These are phyloP conservation scores for Kuschelorhynchus macadamiae DNA, from an alignment of 2,888 invertebrate genomes.

Conservation along the genomic window DNA sequence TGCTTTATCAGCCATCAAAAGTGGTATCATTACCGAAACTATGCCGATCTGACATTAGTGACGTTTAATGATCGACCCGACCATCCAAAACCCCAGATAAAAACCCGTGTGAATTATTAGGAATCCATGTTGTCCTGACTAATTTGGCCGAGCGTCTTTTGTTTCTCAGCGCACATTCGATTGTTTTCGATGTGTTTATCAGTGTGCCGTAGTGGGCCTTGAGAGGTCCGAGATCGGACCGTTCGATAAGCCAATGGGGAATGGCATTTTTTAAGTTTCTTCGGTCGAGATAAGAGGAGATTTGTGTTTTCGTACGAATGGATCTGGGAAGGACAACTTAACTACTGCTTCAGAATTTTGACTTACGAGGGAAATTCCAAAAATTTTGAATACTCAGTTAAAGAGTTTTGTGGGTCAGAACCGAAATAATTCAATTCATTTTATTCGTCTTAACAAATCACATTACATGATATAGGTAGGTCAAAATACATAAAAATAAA, in stretches of 20 bases:
- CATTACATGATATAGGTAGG: too few relatives aligned
- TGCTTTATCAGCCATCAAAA: slow-evolving; percentile 35
- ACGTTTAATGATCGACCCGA: slow-evolving; percentile 65
- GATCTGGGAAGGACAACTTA: slow-evolving; percentile 44
- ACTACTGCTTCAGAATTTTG: slow-evolving; percentile 38
- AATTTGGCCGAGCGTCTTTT: slow-evolving; percentile 67
- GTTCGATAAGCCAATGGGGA: slow-evolving; percentile 58
- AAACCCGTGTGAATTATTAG: slow-evolving; percentile 65
- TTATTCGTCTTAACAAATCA: too few relatives aligned
- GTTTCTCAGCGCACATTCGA: slow-evolving; percentile 64
- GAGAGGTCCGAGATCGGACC: slow-evolving; percentile 64
- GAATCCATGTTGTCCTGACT: slow-evolving; percentile 66
- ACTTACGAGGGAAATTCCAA: slow-evolving; percentile 22
- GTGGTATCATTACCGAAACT: slow-evolving; percentile 39
- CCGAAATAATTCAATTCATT: too few relatives aligned
- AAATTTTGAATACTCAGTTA: too few relatives aligned
- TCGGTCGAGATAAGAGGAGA: slow-evolving; percentile 43
- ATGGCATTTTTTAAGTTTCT: slow-evolving; percentile 62
- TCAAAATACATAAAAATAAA: too few relatives aligned
- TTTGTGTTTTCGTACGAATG: slow-evolving; percentile 43
- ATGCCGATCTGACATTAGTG: slow-evolving; percentile 64
- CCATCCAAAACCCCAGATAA: slow-evolving; percentile 46
- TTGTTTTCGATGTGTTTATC: slow-evolving; percentile 66
- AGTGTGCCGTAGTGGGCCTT: slow-evolving; percentile 63
- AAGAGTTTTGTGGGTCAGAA: too few relatives aligned